A percentile compares a stretch with the other conserved stretches of the same genome.
phyloP scores from a whole-genome alignment of 2,113 vertebrate genomes.

The Lepus timidus region DNA sequence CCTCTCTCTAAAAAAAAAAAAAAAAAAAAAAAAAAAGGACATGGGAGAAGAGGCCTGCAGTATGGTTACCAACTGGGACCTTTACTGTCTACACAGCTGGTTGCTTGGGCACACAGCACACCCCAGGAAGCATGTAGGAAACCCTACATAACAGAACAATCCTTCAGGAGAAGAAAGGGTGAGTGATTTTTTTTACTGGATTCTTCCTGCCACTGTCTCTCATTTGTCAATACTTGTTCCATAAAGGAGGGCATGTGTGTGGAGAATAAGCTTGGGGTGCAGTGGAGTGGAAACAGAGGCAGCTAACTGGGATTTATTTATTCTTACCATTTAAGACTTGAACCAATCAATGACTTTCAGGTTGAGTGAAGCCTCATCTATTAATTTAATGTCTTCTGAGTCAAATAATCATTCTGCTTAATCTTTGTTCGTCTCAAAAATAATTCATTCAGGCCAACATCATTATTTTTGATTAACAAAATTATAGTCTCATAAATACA shows the following conservation, averaged over 20 bases:
- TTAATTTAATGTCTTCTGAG: slow-evolving; percentile 1
- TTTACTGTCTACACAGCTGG: background rate
- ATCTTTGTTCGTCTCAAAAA: background rate
- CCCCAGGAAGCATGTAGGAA: background rate
- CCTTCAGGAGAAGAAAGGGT: background rate
- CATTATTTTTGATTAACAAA: slow-evolving; percentile 3
- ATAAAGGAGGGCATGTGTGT: background rate
- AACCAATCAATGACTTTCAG: background rate
- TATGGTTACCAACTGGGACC: background rate
- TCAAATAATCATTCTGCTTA: background rate
- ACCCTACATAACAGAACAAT: background rate
- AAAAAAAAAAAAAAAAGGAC: no score
- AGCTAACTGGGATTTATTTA: background rate
- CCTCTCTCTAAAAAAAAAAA: no score
- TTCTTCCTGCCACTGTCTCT: background rate
- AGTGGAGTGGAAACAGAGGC: background rate
- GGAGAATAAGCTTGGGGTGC: background rate
- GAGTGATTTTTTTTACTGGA: background rate
- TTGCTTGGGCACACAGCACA: background rate
- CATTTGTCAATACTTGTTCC: background rate
- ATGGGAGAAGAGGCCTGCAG: background rate
- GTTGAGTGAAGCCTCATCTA: background rate
- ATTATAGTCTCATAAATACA: background rate
- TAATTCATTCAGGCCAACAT: background rate
- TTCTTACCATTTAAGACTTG: slow-evolving; percentile 4